A percentile compares a stretch with the other conserved stretches of the same genome.
These are phyloP conservation scores for Carapus acus DNA, from an alignment of 2,797 vertebrate species.

Conservation along the genomic window DNA sequence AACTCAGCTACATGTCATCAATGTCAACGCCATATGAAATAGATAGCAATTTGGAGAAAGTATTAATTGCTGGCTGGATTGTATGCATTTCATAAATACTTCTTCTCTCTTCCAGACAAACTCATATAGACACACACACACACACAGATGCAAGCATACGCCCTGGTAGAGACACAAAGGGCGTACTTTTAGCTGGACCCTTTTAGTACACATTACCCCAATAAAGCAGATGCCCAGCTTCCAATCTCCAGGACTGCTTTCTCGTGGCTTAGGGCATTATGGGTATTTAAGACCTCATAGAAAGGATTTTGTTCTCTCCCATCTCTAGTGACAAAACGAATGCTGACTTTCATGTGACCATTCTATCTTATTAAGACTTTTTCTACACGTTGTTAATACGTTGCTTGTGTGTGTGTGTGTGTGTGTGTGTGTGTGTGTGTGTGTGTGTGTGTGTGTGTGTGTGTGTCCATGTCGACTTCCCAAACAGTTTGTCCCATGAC, in stretches of 20 bases:
- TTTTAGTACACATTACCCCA: constrained; percentile 67
- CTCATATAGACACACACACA: constrained; percentile 9
- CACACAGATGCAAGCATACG: constrained; percentile 23
- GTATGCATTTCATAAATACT: too few species aligned
- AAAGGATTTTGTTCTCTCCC: constrained; percentile 47
- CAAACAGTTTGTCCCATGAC: constrained; percentile 29
- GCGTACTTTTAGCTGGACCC: constrained; percentile 45
- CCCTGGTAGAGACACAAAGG: too few species aligned
- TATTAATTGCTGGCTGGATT: too few species aligned
- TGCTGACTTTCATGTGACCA: constrained; percentile 48
- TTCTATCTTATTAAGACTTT: constrained; percentile 6
- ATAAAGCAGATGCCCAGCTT: constrained; percentile 66
- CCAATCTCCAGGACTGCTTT: constrained; percentile 58
- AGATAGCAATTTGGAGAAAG: too few species aligned
- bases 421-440: constrained; percentile 15
- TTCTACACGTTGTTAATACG: constrained; percentile 17
- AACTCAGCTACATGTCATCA: constrained; percentile 13
- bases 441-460: constrained; percentile 17
- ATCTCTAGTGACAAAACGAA: constrained; percentile 40
- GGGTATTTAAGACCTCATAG: constrained; percentile 64
- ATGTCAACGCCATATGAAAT: too few species aligned
- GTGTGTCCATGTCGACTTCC: constrained; percentile 19
- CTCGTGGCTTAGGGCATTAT: constrained; percentile 48
- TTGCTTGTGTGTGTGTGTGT: constrained; percentile 11
- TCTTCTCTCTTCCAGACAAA: constrained; percentile 6